Percentiles rank a stretch among this genome's conserved stretches.
Conservation (phyloP, 2,113 vertebrate species). For the Malaclemys terrapin region DNA sequence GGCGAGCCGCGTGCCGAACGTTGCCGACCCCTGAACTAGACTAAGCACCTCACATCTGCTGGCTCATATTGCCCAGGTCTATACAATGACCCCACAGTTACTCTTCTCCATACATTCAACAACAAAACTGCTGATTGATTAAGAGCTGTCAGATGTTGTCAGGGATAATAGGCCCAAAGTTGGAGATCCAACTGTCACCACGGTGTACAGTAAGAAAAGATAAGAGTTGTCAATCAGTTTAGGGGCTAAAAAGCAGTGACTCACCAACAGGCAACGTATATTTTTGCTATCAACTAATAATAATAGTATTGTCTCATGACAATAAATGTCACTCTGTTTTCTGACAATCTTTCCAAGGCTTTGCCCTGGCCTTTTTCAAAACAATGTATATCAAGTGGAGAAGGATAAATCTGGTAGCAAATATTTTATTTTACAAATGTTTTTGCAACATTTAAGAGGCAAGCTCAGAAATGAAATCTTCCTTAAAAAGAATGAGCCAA, state of each 20-base stretch:
- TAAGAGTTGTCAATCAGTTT: constrained; percentile 58
- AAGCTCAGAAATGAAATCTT: neutral
- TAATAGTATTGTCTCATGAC: constrained; percentile 39
- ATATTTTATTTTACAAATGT: neutral
- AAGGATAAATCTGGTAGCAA: neutral
- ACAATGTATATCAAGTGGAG: constrained; percentile 6
- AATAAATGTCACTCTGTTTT: constrained; percentile 65
- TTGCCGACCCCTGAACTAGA: neutral
- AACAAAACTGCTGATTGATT: constrained; percentile 46
- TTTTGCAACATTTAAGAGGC: rapidly evolving
- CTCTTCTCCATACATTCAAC: neutral
- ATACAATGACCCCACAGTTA: constrained; percentile 45
- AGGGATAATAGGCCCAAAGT: constrained; percentile 22
- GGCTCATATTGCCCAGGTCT: neutral
- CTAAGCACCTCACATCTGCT: neutral
- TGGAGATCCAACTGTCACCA: constrained; percentile 63
- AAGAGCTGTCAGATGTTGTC: constrained; percentile 31
- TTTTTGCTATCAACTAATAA: constrained; percentile 52
- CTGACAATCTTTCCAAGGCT: neutral
- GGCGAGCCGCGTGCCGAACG: too few relatives aligned
- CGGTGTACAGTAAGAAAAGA: constrained; percentile 54
- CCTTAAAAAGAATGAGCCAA: rapidly evolving
- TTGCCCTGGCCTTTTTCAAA: constrained; percentile 33
- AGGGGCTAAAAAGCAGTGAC: constrained; percentile 65
- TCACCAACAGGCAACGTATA: constrained; percentile 41